Evolutionary conservation across 2,888 invertebrate species (phyloP).

Genomic region (Leptinotarsa haldemani): DNA sequence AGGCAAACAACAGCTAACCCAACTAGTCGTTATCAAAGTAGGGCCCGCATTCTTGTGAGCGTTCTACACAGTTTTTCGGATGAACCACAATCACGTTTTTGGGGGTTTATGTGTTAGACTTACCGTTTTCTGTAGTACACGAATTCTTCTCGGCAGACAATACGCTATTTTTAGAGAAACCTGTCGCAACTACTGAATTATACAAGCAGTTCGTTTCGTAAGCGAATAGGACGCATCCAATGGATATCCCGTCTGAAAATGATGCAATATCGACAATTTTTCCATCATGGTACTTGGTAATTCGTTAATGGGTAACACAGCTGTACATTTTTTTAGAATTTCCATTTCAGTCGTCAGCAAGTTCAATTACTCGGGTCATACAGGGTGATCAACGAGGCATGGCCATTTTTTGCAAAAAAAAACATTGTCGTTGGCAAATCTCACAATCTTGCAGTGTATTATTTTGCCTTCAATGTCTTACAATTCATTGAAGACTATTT

Average conservation of each 20-base stretch:
- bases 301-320: slow-evolving; percentile 16
- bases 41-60: background rate
- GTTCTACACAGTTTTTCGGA: background rate
- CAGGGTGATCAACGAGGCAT: background rate
- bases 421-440: background rate
- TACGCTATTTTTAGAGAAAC: slow-evolving; percentile 44
- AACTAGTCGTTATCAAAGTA: background rate
- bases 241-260: slow-evolving; percentile 21
- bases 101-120: slow-evolving; percentile 10
- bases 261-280: slow-evolving; percentile 26
- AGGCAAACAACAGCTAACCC: background rate
- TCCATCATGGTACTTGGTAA: slow-evolving; percentile 12
- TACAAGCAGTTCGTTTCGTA: slow-evolving; percentile 25
- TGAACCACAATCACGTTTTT: slow-evolving; percentile 7
- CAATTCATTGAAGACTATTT: background rate
- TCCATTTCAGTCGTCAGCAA: slow-evolving; percentile 6
- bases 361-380: slow-evolving; percentile 1
- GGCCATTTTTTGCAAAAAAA: background rate
- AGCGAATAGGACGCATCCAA: slow-evolving; percentile 25
- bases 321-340: slow-evolving; percentile 12
- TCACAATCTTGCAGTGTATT: too few species aligned
- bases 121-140: slow-evolving; percentile 13
- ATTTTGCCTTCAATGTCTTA: too few species aligned
- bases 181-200: slow-evolving; percentile 34
- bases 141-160: slow-evolving; percentile 34